Evolutionary conservation across 2,797 vertebrate species (phyloP).

Genomic region (Astyanax mexicanus): DNA sequence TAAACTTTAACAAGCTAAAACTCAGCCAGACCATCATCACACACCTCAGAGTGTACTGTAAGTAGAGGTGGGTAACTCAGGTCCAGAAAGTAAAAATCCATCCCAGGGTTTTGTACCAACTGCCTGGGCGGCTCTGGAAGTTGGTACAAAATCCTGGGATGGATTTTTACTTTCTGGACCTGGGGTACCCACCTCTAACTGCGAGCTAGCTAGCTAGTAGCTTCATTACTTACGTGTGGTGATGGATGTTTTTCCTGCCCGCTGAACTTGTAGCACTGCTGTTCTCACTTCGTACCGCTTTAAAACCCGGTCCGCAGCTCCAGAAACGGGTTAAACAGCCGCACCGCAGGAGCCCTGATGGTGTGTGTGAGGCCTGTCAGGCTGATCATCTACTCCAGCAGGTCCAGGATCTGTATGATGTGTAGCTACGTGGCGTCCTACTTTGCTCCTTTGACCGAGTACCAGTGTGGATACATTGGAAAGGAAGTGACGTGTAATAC

Average conservation of each 20-base stretch:
- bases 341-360: background rate
- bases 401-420: conserved; percentile 39
- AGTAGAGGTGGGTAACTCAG: too few species aligned
- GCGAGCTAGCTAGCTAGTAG: conserved; percentile 4
- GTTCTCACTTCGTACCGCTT: conserved; percentile 27
- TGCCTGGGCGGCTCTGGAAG: too few species aligned
- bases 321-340: background rate
- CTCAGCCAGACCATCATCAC: too few species aligned
- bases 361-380: background rate
- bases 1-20: too few species aligned
- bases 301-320: background rate
- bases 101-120: too few species aligned
- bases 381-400: conserved; percentile 18
- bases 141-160: too few species aligned
- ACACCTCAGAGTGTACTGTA: too few species aligned
- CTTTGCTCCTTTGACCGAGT: conserved; percentile 45
- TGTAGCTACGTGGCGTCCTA: conserved; percentile 61
- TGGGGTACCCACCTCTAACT: too few species aligned
- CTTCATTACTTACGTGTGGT: conserved; percentile 17
- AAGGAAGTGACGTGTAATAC: conserved; percentile 58
- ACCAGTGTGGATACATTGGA: conserved; percentile 33
- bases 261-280: conserved; percentile 24
- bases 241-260: background rate
- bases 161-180: too few species aligned
- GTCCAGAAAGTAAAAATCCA: too few species aligned